Base-by-base conservation (phyloP, 2,113 vertebrate genomes). In the Marmota monax region DNA sequence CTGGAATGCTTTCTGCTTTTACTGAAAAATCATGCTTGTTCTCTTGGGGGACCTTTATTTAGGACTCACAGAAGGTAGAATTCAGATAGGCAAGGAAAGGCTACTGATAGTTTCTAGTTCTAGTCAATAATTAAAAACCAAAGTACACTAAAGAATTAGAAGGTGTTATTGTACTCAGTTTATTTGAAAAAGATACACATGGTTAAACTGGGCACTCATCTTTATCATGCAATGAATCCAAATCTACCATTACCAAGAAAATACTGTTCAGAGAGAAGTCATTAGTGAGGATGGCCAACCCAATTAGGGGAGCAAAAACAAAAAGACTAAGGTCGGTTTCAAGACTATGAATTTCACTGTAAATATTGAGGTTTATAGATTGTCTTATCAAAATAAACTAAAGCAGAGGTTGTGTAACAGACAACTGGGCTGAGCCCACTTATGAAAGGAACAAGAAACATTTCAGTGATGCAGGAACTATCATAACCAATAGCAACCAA, bases 131-230 rank as follows among this genome's bases (percentile, higher is more conserved):
- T 16, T 92, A 84, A 94, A 80, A 91, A 79, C n/a, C 74, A 51
- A 85, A 42, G 29, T 77, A 90, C 79, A 77, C 37, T 53, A 18
- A 83, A 93, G 84, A 45, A 53, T 37, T 8, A 76, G 80, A 90
- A 95, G 88, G 70, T 63, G 96, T 96, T 94, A 94, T 89, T 95
- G 42, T 56, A 96, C 29, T 90, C 51, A 74, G 34, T 88, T 92
- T 84, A 94, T 94, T 90, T 94, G 61, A 79, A 74, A 84, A 94
- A 90, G n/a, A 25, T 32, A 96, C 72, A 92, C 72, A 92, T 29
- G 83, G 56, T 92, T 89, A 90, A 70, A 77, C 4, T 17, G 3
- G 58, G 51, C 25, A 85, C 51, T 85, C 16, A 78, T 82, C 37
- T 87, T 63, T 80, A 90, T 69, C 90, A 97, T 91, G 93, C 70